Base-by-base conservation (phyloP, 2,113 vertebrate species). In the Corythornis vintsioides region DNA sequence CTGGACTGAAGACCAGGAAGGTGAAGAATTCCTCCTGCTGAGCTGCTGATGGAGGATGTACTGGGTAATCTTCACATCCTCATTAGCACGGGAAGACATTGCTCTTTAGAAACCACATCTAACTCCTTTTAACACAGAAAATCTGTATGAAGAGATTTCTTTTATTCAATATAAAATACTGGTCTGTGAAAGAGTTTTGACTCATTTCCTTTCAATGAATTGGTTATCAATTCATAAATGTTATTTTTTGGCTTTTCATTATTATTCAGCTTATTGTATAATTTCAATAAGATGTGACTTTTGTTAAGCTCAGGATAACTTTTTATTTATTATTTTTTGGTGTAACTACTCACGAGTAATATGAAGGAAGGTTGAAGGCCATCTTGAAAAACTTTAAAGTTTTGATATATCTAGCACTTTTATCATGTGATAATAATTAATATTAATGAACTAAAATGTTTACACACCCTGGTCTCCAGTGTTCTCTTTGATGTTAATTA, bases 401-500 rank as follows among this genome's bases (percentile, higher is more conserved):
- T 78, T 71, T 79, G 91, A 40, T 89, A 19, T 10, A 66, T 80
- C 31, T 70, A 70, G 29, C 24, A 31, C 22, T 84, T 72, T 40
- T 63, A 24, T 59, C 33, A 55, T 56, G 28, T 75, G 50, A 43
- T 45, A 76, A 18, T n/a, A 24, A 56, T 84, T 75, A 83, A 86
- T 90, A 90, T 78, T 88, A 86, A 95, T 88, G 52, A 86, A 74
- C 19, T 40, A 33, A 90, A 77, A 60, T 57, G 13, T 74, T 88
- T 92, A 60, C 59, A 84, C 63, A 63, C 40, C 52, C 33, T 76
- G 25, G 55, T 77, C 35, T 67, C 42, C 45, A n/a, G 33, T 86
- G n/a, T 73, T 60, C 70, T 75, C 63, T 94, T 96, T 55, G 66
- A 96, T 92, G 80, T 94, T 78, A 88, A 85, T 94, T 96, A n/a